A percentile compares a stretch with the other conserved stretches of the same genome.
Evolutionary conservation across 2,113 vertebrate genomes (phyloP).

Genomic region (Lycaon pictus): DNA sequence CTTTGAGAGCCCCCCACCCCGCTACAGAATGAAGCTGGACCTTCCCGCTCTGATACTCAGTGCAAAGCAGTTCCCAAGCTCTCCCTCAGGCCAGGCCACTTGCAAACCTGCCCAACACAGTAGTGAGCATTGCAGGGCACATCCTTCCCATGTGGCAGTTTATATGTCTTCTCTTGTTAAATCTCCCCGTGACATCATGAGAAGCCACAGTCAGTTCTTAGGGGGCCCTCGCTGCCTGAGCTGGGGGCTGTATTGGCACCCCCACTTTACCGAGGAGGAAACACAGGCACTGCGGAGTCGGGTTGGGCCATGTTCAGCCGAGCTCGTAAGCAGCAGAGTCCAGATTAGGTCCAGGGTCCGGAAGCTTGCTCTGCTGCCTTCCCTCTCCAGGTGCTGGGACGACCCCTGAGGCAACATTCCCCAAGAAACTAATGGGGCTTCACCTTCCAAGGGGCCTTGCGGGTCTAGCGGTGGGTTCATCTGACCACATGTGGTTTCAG

Average conservation of each 20-base stretch:
- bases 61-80: too few relatives aligned
- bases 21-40: background rate
- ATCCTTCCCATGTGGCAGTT: background rate
- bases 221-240: background rate
- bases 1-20: background rate
- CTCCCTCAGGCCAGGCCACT: background rate
- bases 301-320: background rate
- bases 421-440: background rate
- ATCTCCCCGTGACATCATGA: background rate
- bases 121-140: fast-evolving
- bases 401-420: fast-evolving
- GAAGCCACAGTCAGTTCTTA: background rate
- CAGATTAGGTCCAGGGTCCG: background rate
- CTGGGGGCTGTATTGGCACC: background rate
- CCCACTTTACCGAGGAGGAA: background rate
- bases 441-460: background rate
- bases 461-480: background rate
- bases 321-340: background rate
- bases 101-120: background rate
- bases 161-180: background rate
- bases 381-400: background rate
- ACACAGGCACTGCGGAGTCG: background rate
- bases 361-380: background rate
- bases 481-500: background rate
- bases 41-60: background rate